A percentile compares a stretch with the other conserved stretches of the same genome.
These are phyloP conservation scores for Pempheris klunzingeri DNA, from an alignment of 2,797 vertebrate genomes.

Conservation along the genomic window DNA sequence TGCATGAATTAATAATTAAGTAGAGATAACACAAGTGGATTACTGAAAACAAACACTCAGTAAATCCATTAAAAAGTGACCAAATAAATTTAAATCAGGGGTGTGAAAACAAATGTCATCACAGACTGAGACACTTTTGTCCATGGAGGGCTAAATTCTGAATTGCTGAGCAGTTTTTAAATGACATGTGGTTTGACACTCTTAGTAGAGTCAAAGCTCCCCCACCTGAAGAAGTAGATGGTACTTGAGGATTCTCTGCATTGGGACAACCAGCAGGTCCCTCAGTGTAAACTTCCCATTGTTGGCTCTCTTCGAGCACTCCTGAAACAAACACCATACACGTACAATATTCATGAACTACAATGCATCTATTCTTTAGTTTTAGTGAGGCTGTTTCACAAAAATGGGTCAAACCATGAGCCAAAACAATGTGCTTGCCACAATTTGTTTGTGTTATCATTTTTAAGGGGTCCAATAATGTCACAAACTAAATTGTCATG, in stretches of 20 bases:
- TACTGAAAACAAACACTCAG: neutral
- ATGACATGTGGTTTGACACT: neutral
- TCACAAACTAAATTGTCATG: neutral
- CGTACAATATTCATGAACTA: neutral
- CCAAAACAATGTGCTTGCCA: neutral
- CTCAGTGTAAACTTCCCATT: slow-evolving; percentile 95
- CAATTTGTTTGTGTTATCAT: neutral
- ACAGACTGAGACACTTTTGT: neutral
- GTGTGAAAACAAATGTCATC: neutral
- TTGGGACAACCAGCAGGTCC: slow-evolving; percentile 96
- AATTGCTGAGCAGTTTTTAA: neutral
- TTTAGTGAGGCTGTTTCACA: neutral
- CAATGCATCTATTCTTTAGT: neutral
- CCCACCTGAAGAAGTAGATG: slow-evolving; percentile 95
- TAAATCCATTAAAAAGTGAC: neutral
- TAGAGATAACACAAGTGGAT: neutral
- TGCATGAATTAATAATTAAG: neutral
- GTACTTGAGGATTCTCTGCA: slow-evolving; percentile 98
- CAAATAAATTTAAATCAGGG: neutral
- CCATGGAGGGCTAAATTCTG: neutral
- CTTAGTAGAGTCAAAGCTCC: neutral
- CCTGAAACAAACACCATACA: slow-evolving; percentile 80
- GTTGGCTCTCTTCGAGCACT: slow-evolving; percentile 98
- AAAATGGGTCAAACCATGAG: neutral
- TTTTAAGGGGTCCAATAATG: neutral